These are phyloP conservation scores for Erebia palarica DNA, from an alignment of 2,888 invertebrate species.

Conservation along the genomic window DNA sequence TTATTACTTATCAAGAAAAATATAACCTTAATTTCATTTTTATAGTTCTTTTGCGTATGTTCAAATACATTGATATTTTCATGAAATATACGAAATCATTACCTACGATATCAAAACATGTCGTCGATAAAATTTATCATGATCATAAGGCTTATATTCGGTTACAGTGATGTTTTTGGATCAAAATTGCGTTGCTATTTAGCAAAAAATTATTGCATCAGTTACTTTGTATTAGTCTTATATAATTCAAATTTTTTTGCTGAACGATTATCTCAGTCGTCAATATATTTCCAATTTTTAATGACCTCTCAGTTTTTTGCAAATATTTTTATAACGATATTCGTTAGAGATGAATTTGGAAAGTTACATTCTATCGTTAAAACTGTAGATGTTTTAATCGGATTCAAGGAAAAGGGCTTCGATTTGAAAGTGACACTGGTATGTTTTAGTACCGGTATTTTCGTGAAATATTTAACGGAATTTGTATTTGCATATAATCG, in stretches of 20 bases:
- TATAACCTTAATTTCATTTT: neutral
- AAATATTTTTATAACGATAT: neutral
- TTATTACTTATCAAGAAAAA: neutral
- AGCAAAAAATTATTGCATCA: conserved; percentile 2
- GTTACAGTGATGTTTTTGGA: conserved; percentile 1
- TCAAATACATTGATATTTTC: neutral
- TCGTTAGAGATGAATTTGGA: neutral
- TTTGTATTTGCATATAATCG: neutral
- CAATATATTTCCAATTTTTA: neutral
- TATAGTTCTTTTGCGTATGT: neutral
- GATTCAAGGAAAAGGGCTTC: neutral
- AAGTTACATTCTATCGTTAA: neutral
- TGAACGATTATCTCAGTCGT: too few species aligned
- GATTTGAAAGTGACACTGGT: neutral
- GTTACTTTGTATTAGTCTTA: neutral
- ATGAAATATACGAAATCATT: neutral
- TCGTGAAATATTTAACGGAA: conserved; percentile 3
- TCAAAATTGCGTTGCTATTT: neutral
- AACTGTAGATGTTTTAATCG: neutral
- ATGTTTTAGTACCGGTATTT: neutral
- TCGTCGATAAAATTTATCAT: conserved; percentile 2
- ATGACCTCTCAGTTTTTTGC: neutral
- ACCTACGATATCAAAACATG: neutral
- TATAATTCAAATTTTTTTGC: neutral
- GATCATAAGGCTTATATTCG: neutral